Evolutionary conservation across 1,140 invertebrate genomes (phyloP).

Genomic region (Leptinotarsa defecta): DNA sequence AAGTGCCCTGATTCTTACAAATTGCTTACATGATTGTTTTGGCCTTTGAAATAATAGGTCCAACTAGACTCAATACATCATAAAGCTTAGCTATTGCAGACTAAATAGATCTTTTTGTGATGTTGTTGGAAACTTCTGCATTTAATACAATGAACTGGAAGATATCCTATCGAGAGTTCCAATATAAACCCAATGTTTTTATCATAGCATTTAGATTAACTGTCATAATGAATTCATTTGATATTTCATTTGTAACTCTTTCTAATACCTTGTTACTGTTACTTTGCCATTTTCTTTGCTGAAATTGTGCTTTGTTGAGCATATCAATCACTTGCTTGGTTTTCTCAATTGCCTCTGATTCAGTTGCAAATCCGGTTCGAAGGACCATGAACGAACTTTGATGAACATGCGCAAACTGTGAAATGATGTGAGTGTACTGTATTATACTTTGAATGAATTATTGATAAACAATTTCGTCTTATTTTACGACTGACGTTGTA

Average conservation of each 20-base stretch:
- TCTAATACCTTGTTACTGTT: neutral
- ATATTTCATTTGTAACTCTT: neutral
- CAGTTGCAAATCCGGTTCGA: too few relatives aligned
- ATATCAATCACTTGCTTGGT: too few relatives aligned
- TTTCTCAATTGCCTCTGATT: too few relatives aligned
- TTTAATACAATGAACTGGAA: neutral
- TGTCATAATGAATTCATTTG: neutral
- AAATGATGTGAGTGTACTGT: too few relatives aligned
- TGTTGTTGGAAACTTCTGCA: neutral
- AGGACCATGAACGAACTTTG: too few relatives aligned
- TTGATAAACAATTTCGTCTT: too few relatives aligned
- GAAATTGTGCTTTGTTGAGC: too few relatives aligned
- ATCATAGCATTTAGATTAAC: neutral
- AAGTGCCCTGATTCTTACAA: neutral
- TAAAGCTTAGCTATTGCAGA: neutral
- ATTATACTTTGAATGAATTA: too few relatives aligned
- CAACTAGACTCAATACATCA: neutral
- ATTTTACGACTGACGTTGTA: too few relatives aligned
- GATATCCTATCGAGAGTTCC: neutral
- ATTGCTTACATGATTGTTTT: neutral
- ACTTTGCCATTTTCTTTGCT: neutral
- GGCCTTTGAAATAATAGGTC: neutral
- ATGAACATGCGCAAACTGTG: too few relatives aligned
- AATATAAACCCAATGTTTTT: neutral
- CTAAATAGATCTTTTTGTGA: neutral